A percentile compares a stretch with the other conserved stretches of the same genome.
These are phyloP conservation scores for Pipistrellus nathusii DNA, from an alignment of 2,797 vertebrate species.

Conservation along the genomic window DNA sequence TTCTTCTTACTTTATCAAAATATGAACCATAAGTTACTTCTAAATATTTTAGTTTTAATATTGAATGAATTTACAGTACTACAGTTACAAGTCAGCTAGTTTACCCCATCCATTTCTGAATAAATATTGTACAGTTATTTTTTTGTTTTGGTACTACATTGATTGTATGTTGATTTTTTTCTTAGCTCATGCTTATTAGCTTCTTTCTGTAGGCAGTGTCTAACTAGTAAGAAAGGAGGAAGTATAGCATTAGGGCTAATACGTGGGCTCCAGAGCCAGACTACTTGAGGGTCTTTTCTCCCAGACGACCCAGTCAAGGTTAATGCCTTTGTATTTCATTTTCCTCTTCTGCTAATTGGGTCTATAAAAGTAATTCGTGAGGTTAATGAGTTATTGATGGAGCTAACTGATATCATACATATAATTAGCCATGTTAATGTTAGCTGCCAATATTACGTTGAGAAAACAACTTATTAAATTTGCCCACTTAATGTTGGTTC, in stretches of 20 bases:
- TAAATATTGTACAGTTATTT: neutral
- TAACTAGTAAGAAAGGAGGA: neutral
- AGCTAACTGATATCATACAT: neutral
- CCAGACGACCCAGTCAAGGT: neutral
- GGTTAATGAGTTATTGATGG: neutral
- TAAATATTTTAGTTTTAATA: neutral
- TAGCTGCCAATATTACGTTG: neutral
- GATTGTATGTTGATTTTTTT: neutral
- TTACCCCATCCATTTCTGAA: neutral
- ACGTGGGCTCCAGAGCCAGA: neutral
- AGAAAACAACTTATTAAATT: slow-evolving; percentile 4
- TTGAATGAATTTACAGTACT: neutral
- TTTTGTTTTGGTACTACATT: neutral
- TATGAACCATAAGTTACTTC: neutral
- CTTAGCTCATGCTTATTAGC: neutral
- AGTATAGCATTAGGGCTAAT: neutral
- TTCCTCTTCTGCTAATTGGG: neutral
- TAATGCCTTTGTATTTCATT: neutral
- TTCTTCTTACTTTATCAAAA: slow-evolving; percentile 31
- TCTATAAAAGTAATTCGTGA: neutral
- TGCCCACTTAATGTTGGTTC: slow-evolving; percentile 14
- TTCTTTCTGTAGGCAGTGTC: neutral
- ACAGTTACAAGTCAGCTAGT: neutral
- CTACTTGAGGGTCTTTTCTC: neutral
- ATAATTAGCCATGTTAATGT: neutral